Evolutionary conservation across 2,888 invertebrate genomes (phyloP).

Genomic region (Agonopterix alstromeriana): DNA sequence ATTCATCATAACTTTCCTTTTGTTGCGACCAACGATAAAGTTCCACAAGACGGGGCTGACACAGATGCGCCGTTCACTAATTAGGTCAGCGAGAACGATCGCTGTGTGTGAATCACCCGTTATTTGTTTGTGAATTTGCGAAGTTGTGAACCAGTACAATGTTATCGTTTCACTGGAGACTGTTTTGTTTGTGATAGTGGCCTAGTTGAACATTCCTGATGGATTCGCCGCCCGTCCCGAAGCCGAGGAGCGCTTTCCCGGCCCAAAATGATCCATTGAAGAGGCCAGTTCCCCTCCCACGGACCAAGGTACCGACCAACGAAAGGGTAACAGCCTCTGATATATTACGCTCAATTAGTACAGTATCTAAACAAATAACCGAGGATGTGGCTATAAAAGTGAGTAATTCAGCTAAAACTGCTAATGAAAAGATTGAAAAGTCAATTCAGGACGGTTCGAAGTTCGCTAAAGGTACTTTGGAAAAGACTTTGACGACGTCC

Average conservation of each 20-base stretch:
- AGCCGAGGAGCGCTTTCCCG: slow-evolving; percentile 44
- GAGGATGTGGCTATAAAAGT: slow-evolving; percentile 76
- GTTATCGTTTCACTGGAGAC: slow-evolving; percentile 27
- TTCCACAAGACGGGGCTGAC: background rate
- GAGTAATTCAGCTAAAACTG: slow-evolving; percentile 51
- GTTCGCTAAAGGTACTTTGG: slow-evolving; percentile 63
- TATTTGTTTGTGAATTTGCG: slow-evolving; percentile 10
- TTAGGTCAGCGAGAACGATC: background rate
- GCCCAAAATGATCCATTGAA: slow-evolving; percentile 41
- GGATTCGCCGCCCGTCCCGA: slow-evolving; percentile 66
- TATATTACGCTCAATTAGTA: slow-evolving; percentile 66
- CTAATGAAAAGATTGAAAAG: slow-evolving; percentile 57
- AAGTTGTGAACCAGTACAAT: slow-evolving; percentile 23
- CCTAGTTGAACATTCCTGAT: slow-evolving; percentile 23
- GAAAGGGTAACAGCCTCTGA: slow-evolving; percentile 58
- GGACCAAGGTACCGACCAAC: slow-evolving; percentile 46
- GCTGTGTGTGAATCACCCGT: slow-evolving; percentile 7
- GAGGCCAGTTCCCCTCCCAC: slow-evolving; percentile 74
- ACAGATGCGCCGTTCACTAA: background rate
- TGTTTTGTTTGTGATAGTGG: slow-evolving; percentile 21
- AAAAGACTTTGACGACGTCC: slow-evolving; percentile 64
- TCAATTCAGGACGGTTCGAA: slow-evolving; percentile 54
- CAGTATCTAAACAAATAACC: slow-evolving; percentile 74
- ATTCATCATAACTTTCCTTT: background rate
- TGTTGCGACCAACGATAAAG: background rate